These are phyloP conservation scores for Forbesichthys agassizii DNA, from an alignment of 2,113 vertebrate species.

Conservation along the genomic window DNA sequence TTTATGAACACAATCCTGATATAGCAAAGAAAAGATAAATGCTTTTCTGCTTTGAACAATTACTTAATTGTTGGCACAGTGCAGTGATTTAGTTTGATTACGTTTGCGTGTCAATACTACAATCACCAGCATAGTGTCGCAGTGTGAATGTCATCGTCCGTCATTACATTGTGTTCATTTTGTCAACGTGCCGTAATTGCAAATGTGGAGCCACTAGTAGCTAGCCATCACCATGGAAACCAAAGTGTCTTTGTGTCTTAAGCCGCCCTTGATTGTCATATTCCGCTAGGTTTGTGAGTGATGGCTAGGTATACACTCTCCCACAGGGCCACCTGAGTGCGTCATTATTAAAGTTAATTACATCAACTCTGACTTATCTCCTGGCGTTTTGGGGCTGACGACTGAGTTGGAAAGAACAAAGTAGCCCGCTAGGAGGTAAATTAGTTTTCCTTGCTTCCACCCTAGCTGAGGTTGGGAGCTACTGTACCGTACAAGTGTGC, in stretches of 20 bases:
- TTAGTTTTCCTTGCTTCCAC: conserved; percentile 35
- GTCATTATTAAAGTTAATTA: conserved; percentile 37
- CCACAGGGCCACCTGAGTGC: conserved; percentile 25
- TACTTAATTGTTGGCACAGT: too few relatives aligned
- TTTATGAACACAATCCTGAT: background rate
- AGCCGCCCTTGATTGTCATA: conserved; percentile 5
- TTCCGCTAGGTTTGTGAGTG: conserved; percentile 16
- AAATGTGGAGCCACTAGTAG: background rate
- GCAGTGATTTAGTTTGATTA: conserved; percentile 1
- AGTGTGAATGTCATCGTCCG: conserved; percentile 3
- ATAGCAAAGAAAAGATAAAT: background rate
- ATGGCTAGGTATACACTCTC: conserved; percentile 19
- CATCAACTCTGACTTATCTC: conserved; percentile 30
- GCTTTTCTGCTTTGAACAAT: too few relatives aligned
- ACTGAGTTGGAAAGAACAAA: conserved; percentile 35
- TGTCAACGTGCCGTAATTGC: conserved; percentile 17
- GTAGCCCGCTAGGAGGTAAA: conserved; percentile 25
- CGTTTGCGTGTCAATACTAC: conserved; percentile 21
- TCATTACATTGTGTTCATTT: conserved; percentile 24
- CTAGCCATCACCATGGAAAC: conserved; percentile 21
- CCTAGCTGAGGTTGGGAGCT: conserved; percentile 26
- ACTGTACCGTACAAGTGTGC: conserved; percentile 5
- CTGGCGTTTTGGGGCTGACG: conserved; percentile 24
- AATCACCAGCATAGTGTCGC: conserved; percentile 33
- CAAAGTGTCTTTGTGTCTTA: background rate